phyloP scores from a whole-genome alignment of 2,888 invertebrate genomes.

The Nymphalis urticae region DNA sequence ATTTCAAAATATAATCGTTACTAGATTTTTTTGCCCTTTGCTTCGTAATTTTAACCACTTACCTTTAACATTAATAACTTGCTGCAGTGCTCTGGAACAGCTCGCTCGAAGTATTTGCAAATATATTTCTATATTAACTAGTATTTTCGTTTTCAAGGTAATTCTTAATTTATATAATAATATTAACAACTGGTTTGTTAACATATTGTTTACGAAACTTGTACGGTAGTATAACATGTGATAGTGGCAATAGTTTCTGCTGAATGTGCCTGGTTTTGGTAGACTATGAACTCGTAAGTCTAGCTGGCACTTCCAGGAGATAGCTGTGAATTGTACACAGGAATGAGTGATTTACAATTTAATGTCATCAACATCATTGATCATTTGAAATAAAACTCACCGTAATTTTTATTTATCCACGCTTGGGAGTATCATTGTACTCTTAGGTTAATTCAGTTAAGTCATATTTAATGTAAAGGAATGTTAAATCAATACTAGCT shows the following conservation, averaged over 20 bases:
- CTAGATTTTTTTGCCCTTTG: no score
- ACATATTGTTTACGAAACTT: no score
- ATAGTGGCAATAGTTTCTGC: not conserved
- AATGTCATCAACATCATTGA: not conserved
- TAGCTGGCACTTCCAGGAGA: conserved; percentile 2
- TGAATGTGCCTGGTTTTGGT: not conserved
- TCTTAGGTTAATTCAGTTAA: not conserved
- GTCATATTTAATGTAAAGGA: not conserved
- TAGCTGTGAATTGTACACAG: conserved; percentile 8
- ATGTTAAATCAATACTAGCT: not conserved
- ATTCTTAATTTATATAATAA: not conserved
- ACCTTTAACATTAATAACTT: no score
- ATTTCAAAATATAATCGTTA: no score
- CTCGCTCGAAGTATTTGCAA: not conserved
- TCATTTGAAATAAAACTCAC: conserved; percentile 1
- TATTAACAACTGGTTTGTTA: not conserved
- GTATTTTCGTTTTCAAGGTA: not conserved
- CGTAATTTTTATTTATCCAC: conserved; percentile 2
- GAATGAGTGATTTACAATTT: not conserved
- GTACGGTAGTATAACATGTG: not conserved
- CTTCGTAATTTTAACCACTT: no score
- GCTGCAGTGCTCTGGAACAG: not conserved
- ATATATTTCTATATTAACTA: not conserved
- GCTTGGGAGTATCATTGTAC: not conserved
- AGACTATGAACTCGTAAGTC: not conserved